These are phyloP conservation scores for Vulpes ferrilata DNA, from an alignment of 2,113 vertebrate species.

Conservation along the genomic window DNA sequence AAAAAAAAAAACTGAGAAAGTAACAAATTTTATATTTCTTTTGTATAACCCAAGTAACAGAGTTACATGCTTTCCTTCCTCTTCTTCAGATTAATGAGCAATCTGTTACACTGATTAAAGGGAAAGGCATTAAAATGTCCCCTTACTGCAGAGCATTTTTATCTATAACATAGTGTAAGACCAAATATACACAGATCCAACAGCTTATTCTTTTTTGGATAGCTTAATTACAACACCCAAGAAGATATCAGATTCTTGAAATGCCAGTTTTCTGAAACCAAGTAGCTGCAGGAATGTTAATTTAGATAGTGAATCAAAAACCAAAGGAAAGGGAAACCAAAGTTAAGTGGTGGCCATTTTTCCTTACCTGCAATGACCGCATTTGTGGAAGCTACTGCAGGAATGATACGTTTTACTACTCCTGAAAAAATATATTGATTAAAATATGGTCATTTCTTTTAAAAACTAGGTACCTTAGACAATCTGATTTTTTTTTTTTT, in stretches of 20 bases:
- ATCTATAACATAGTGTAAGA: neutral
- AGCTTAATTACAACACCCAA: slow-evolving; percentile 11
- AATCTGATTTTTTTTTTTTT: neutral
- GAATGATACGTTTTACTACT: slow-evolving; percentile 98
- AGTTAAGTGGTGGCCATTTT: neutral
- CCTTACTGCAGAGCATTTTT: neutral
- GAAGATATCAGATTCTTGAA: neutral
- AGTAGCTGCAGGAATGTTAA: slow-evolving; percentile 1
- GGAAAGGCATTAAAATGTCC: neutral
- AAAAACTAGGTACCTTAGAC: neutral
- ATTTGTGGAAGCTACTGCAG: slow-evolving; percentile 98
- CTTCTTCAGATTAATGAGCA: slow-evolving; percentile 22
- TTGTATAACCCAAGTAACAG: neutral
- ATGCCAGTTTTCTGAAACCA: slow-evolving; percentile 2
- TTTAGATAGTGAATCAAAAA: slow-evolving; percentile 45
- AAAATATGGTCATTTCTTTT: slow-evolving; percentile 54
- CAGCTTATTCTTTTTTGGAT: neutral
- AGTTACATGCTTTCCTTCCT: neutral
- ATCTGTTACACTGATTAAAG: neutral
- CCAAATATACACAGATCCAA: neutral
- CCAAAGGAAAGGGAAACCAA: neutral
- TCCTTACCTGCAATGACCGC: slow-evolving; percentile 96
- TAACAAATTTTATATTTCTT: slow-evolving; percentile 44
- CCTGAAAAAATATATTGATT: slow-evolving; percentile 86
- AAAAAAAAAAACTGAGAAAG: neutral